Evolutionary conservation across 2,113 vertebrate genomes (phyloP), one percentile per base, ranked within the genome.

Genomic region (Malurus alboscapulatus): DNA sequence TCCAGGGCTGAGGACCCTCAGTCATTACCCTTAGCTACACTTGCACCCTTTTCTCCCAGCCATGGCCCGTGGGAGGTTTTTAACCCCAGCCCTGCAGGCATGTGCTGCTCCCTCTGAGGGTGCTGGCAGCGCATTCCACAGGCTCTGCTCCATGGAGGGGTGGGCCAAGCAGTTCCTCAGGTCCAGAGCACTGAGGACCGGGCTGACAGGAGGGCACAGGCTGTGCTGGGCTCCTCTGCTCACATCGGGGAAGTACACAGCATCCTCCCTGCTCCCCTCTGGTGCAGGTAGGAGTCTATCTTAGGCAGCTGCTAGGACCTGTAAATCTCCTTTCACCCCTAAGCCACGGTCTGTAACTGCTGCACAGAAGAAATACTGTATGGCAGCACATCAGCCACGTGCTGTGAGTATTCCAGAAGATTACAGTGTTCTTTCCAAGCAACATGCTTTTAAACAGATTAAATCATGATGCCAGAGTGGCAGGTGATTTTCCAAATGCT

Each of bases 151-250:
- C 16, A 10, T 1, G 20, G 29, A 19, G 27, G 10, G 10, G 12
- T 7, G 10, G 14, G 20, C 68, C 4, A 1, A 61, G 81, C 73
- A 21, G 54, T 10, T 8, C 5, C 44, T 34, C 4, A 0, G 1
- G 16, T 9, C 40, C 20, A 8, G 47, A 8, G 26, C 5, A 18
- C 17, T 11, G 32, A 65, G 16, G 7, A 17, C 20, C 14, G 3
- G 0, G 1, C 6, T 2, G 14, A 10, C 15, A 10, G 0, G 5
- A 63, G 34, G 40, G 45, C 83, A 17, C 7, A 32, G 51, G 51
- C 62, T 66, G 9, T 22, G 47, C 85, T 55, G 55, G 30, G 26
- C 26, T 55, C 1, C 0, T 9, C 50, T 42, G 61, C 82, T 73
- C 53, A 3, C 54, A 25, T 0, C 2, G 0, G 1, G 3, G 36